Conservation (phyloP, 2,888 invertebrate species). For the Steromphala cineraria region DNA sequence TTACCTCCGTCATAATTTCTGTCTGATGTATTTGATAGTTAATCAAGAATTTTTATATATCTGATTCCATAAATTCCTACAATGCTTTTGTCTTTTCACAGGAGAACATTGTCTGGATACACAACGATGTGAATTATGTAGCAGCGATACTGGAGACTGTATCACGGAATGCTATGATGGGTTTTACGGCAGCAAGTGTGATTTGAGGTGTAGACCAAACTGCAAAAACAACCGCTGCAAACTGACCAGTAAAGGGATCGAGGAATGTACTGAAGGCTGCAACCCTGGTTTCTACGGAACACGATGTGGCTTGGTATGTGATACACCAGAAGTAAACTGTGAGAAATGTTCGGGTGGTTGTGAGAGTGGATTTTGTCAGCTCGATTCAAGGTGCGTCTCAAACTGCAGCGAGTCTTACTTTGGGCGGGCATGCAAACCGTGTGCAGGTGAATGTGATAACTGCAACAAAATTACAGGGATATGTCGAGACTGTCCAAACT, state of each 20-base stretch:
- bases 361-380: no score
- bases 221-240: background rate
- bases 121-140: background rate
- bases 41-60: no score
- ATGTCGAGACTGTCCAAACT: background rate
- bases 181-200: background rate
- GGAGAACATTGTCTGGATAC: background rate
- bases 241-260: background rate
- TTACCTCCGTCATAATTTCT: no score
- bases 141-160: background rate
- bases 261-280: background rate
- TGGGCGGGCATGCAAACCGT: background rate
- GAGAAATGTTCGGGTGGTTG: background rate
- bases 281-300: background rate
- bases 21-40: no score
- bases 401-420: no score
- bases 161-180: background rate
- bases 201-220: background rate
- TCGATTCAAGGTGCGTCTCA: no score
- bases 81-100: background rate
- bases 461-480: background rate
- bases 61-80: no score
- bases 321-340: background rate
- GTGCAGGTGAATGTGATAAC: background rate
- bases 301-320: background rate